Evolutionary conservation across 2,888 invertebrate genomes (phyloP), one percentile per base, ranked within the genome.

Genomic region (Erebia palarica): DNA sequence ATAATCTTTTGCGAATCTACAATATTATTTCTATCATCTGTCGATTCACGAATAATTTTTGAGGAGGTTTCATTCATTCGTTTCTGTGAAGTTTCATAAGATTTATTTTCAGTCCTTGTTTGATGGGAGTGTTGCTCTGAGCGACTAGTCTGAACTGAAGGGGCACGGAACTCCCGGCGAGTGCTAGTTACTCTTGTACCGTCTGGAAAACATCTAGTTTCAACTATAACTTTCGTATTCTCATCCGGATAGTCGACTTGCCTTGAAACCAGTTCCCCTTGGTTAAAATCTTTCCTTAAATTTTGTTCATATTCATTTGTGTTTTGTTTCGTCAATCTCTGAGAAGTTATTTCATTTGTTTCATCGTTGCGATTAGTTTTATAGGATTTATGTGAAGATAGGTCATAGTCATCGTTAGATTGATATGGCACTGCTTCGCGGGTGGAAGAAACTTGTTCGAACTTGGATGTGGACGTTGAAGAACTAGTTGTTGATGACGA

Each of bases 101-200:
- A 82, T 65, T 84, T 86, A 74, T 80, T 89, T 75, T 91, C 90
- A 69, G 77, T 84, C 49, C 75, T 86, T 13, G 82, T 81, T 71
- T 90, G 79, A 70, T 81, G 85, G 10, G 86, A 85, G 8, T 83
- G 83, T 42, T 87, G 84, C 75, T 92, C 89, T n/a, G 90, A 84
- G 58, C 81, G 85, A 18, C 84, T 85, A 69, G 81, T 86, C 61
- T 90, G 87, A 16, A 84, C 84, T 8, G 77, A 75, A 0, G 92
- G 91, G 5, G 80, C 89, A n/a, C 89, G 87, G 51, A 95, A 95
- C 82, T 96, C 96, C 53, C 95, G 95, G 59, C 94, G 94, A 21
- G 95, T 96, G 73, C 95, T 96, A n/a, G 95, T 96, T 1, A 96
- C 94, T 58, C 94, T 94, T 1, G 95, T 95, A 16, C 96, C 96